phyloP scores from a whole-genome alignment of 2,888 invertebrate species.

The Mellilla xanthometata region DNA sequence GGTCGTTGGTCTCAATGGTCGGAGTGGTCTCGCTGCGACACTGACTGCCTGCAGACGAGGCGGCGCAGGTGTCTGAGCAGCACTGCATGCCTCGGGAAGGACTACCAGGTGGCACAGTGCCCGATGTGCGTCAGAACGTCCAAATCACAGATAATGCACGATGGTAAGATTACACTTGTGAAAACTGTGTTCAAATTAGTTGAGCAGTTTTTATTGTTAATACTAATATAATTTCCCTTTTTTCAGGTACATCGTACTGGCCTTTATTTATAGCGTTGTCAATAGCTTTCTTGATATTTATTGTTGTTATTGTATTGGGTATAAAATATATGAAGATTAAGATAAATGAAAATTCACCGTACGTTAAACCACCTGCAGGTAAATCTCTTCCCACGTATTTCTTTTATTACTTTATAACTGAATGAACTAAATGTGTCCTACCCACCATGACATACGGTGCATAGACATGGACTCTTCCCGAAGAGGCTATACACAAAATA shows the following conservation, averaged over 20 bases:
- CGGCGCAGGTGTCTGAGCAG: constrained; percentile 87
- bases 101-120: constrained; percentile 69
- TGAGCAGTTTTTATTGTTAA: no score
- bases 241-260: constrained; percentile 72
- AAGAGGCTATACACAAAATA: no score
- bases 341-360: constrained; percentile 66
- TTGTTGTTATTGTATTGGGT: constrained; percentile 67
- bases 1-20: constrained; percentile 95
- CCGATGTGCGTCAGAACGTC: constrained; percentile 71
- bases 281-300: constrained; percentile 69
- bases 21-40: constrained; percentile 94
- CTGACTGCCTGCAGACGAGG: constrained; percentile 93
- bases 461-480: no score
- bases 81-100: constrained; percentile 63
- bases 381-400: constrained; percentile 26
- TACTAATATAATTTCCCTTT: no score
- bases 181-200: no score
- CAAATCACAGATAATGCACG: constrained; percentile 61
- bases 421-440: no score
- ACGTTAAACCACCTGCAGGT: constrained; percentile 73
- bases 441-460: no score
- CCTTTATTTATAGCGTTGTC: constrained; percentile 65
- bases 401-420: no score
- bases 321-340: constrained; percentile 75
- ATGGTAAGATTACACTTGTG: constrained; percentile 56